Evolutionary conservation across 2,113 vertebrate species (phyloP).

Genomic region (Mesembrinibis cayennensis): DNA sequence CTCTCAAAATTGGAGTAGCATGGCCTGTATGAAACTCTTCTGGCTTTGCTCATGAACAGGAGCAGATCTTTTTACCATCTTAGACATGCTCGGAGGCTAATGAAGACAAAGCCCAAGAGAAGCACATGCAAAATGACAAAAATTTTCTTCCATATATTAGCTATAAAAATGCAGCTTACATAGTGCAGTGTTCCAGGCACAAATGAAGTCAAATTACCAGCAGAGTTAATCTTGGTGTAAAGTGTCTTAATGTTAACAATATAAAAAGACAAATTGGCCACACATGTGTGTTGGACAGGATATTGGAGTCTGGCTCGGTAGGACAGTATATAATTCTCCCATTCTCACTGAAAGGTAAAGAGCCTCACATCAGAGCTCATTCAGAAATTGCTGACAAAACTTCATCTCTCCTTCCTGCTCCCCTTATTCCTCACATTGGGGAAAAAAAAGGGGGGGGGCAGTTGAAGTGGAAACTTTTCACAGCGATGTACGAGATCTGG

Average conservation of each 20-base stretch:
- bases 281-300: neutral
- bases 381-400: neutral
- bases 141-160: neutral
- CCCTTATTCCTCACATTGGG: neutral
- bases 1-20: neutral
- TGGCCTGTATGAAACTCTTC: neutral
- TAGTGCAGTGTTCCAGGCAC: neutral
- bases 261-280: slow-evolving; percentile 19
- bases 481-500: fast-evolving
- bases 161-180: neutral
- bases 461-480: neutral
- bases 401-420: neutral
- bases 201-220: neutral
- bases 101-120: neutral
- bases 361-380: neutral
- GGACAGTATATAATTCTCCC: neutral
- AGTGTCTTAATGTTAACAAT: neutral
- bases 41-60: neutral
- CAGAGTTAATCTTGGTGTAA: slow-evolving; percentile 1
- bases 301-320: neutral
- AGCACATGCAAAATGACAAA: neutral
- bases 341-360: neutral
- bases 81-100: neutral
- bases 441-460: no score
- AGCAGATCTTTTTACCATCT: neutral